phyloP scores from a whole-genome alignment of 1,140 invertebrate genomes.

The Chrysoperla carnea region DNA sequence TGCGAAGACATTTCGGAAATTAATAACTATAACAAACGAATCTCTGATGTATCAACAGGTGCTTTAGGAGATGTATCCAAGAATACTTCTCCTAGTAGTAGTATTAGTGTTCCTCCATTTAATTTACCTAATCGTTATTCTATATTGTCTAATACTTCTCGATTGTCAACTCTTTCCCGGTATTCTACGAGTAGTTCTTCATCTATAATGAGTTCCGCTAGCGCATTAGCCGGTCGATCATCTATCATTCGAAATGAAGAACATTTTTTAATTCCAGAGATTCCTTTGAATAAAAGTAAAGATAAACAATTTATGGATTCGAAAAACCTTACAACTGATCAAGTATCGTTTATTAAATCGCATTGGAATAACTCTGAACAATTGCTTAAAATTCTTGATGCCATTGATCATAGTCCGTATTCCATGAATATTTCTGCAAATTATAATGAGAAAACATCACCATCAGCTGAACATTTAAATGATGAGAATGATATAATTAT shows the following conservation, averaged over 20 bases:
- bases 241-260: not conserved
- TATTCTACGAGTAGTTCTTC: not conserved
- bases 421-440: not conserved
- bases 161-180: not conserved
- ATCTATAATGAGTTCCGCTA: not conserved
- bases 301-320: not conserved
- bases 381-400: not conserved
- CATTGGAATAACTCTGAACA: not conserved
- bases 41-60: not conserved
- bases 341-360: not conserved
- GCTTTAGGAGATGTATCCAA: not conserved
- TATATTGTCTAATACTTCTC: not conserved
- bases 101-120: not conserved
- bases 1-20: not conserved
- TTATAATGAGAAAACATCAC: not conserved
- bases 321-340: not conserved
- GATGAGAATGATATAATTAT: not conserved
- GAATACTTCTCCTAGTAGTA: not conserved
- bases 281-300: not conserved
- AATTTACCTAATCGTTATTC: not conserved
- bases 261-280: not conserved
- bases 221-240: not conserved
- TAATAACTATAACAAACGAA: not conserved
- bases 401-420: not conserved
- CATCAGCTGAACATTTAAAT: not conserved